phyloP scores from a whole-genome alignment of 1,140 invertebrate genomes.

The Tetragonula clypearis region DNA sequence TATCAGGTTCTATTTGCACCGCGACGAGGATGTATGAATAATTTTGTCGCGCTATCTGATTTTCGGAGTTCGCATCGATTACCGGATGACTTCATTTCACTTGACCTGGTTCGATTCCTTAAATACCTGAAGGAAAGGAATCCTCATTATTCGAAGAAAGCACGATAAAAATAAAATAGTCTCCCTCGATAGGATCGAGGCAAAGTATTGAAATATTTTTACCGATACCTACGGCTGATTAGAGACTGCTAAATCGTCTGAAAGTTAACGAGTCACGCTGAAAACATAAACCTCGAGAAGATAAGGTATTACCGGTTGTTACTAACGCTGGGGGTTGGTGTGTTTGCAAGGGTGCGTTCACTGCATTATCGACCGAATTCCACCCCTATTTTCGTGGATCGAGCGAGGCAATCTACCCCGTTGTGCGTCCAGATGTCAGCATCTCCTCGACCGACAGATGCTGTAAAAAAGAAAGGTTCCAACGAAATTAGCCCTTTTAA shows the following conservation, averaged over 20 bases:
- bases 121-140: not conserved
- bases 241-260: not conserved
- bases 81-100: not conserved
- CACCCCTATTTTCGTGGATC: not conserved
- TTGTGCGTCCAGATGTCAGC: conserved; percentile 24
- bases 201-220: not conserved
- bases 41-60: not conserved
- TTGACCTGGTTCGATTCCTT: no score
- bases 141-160: no score
- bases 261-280: not conserved
- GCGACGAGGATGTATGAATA: not conserved
- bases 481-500: no score
- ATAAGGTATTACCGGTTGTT: not conserved
- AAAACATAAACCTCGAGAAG: no score
- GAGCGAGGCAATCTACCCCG: no score
- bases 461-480: no score
- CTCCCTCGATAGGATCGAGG: not conserved
- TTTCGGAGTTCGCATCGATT: not conserved
- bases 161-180: not conserved
- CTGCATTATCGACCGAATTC: conserved; percentile 17
- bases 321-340: not conserved
- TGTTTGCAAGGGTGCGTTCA: not conserved
- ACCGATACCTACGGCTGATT: not conserved
- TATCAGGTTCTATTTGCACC: not conserved
- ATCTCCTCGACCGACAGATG: not conserved